Evolutionary conservation across 2,888 invertebrate species (phyloP), one percentile per base, ranked within the genome.

Genomic region (Dynastes maya): DNA sequence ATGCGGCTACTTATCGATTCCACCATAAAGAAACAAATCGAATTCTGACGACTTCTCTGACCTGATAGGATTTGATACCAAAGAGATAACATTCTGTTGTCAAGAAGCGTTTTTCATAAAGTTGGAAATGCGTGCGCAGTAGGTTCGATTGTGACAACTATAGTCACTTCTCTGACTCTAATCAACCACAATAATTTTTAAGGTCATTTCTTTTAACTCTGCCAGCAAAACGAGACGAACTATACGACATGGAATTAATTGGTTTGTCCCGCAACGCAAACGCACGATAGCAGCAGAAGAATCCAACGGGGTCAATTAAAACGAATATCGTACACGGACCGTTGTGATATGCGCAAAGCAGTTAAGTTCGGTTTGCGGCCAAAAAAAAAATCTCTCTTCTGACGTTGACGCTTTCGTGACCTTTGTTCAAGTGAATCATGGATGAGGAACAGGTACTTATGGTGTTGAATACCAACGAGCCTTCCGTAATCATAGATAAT

Each of bases 401-500:
- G 75, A 65, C 81, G 79, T 65, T 71, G 78, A 80, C 72, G 74
- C 68, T 77, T 32, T n/a, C 37, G 76, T 77, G 84, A 85, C 85
- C 86, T 85, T 86, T 85, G 85, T 81, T 83, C 83, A 83, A 84
- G 83, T 82, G 79, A 81, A 85, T 85, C 85, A 86, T 85, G 80
- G 84, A 51, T 11, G 68, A 85, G 81, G 84, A 85, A 85, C 87
- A 87, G 87, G 87, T 85, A 85, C 80, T 84, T 78, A 81, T 83
- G 81, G 86, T 85, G 81, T 83, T 85, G 82, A 85, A 85, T 80
- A 81, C 85, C 81, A 84, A 84, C 55, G 85, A 84, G 78, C 83
- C 87, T 65, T 86, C 87, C 32, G 87, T 88, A 68, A 87, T 87
- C 77, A 87, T 87, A 67, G 85, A 87, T 79, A 86, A 86, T 80